A percentile compares a stretch with the other conserved stretches of the same genome.
Conservation (phyloP, 1,140 invertebrate species). For the Drosophila watanabei region DNA sequence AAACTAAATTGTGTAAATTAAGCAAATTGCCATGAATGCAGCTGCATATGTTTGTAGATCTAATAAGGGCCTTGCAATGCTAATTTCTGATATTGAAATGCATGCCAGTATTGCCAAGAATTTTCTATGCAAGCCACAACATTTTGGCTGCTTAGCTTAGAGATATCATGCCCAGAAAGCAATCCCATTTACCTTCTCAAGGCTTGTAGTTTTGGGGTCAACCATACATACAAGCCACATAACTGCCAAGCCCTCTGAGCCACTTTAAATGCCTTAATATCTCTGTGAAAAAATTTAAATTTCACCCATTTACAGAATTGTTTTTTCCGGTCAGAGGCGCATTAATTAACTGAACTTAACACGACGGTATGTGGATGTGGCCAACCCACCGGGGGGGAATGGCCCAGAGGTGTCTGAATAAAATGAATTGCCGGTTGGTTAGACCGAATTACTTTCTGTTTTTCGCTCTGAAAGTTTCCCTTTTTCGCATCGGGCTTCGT, state of each 20-base stretch:
- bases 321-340: constrained; percentile 47
- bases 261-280: constrained; percentile 37
- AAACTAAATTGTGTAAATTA: constrained; percentile 2
- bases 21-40: too few relatives aligned
- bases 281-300: constrained; percentile 53
- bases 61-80: constrained; percentile 1
- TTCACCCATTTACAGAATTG: constrained; percentile 30
- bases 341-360: constrained; percentile 78
- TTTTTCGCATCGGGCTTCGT: constrained; percentile 42
- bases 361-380: constrained; percentile 42
- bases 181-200: neutral
- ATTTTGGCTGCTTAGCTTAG: neutral
- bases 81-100: constrained; percentile 1
- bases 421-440: constrained; percentile 68
- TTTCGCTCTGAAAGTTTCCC: constrained; percentile 52
- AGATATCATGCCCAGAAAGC: neutral
- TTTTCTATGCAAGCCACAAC: neutral
- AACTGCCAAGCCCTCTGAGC: constrained; percentile 33
- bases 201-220: neutral
- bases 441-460: constrained; percentile 44
- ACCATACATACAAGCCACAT: constrained; percentile 9
- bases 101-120: neutral
- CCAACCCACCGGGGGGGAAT: constrained; percentile 37
- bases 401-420: constrained; percentile 60
- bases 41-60: neutral